phyloP scores from a whole-genome alignment of 2,797 vertebrate genomes.

The Catostomus latipinnis region DNA sequence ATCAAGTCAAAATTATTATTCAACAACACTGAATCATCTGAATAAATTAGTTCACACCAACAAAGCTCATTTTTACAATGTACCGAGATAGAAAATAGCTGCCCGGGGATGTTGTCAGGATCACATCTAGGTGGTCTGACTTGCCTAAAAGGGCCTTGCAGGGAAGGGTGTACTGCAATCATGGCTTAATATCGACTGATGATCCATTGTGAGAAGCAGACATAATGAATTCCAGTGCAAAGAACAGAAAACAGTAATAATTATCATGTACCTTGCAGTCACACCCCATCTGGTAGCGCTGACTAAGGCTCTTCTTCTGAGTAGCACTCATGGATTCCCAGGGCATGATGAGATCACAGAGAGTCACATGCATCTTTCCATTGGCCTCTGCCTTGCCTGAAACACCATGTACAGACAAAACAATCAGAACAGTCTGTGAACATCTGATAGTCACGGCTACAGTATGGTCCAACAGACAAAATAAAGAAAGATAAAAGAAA shows the following conservation, averaged over 20 bases:
- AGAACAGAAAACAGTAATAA: neutral
- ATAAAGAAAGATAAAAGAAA: neutral
- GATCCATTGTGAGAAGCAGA: neutral
- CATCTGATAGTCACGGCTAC: conserved; percentile 29
- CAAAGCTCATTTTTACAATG: too few species aligned
- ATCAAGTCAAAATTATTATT: too few species aligned
- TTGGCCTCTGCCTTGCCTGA: conserved; percentile 89
- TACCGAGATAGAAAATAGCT: too few species aligned
- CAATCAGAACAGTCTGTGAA: conserved; percentile 1
- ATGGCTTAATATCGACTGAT: too few species aligned
- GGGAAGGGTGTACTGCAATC: too few species aligned
- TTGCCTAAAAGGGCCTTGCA: too few species aligned
- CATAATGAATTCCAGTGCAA: neutral
- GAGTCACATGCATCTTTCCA: conserved; percentile 92
- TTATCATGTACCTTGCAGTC: conserved; percentile 90
- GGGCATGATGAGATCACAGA: conserved; percentile 94
- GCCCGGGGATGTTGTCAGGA: too few species aligned
- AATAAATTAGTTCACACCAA: too few species aligned
- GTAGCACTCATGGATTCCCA: conserved; percentile 94
- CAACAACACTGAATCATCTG: too few species aligned
- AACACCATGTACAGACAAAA: conserved; percentile 43
- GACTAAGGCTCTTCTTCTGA: conserved; percentile 97
- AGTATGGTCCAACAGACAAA: conserved; percentile 31
- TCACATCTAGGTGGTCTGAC: too few species aligned
- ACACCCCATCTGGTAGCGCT: conserved; percentile 98